Evolutionary conservation across 2,113 vertebrate species (phyloP), one percentile per base, ranked within the genome.

Genomic region (Telmatochromis sp.): DNA sequence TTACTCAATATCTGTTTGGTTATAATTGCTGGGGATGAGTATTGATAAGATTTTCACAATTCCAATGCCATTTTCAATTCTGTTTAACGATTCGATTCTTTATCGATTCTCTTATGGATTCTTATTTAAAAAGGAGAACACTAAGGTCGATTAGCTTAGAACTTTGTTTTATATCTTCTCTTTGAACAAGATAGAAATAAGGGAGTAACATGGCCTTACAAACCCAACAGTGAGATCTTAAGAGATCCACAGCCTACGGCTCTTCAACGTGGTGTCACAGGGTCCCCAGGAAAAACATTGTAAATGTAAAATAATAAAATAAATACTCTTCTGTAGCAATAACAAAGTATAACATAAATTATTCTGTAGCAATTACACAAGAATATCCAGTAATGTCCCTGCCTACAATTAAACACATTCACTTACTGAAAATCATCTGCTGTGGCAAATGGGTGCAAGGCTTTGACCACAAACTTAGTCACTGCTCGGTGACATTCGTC

Each of bases 271-370:
- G 45, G 47, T 2, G 7, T 19, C 15, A 19, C 15, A 19, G 15
- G 7, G 1, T 17, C 15, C 15, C 45, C 0, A 0, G 4, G 1
- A 8, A 50, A 47, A 4, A 4, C 1, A 42, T 6, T 17, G 7
- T 17, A 50, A 50, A 17, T 51, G 47, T 51, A 19, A 51, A 51
- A 51, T 19, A 51, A 19, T 19, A 0, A 50, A 50, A 50, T 50
- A 50, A 3, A 50, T 50, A 19, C 5, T 50, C 3, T 45, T 15
- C 42, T 45, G 42, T 7, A 42, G 40, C 40, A 42, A 42, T 42
- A 13, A 13, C 12, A 3, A 42, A 42, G 40, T 6, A 13, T 13
- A 42, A 42, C 40, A 42, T 12, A 40, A 42, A 42, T 13, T 12
- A 13, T 42, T 13, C 11, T 11, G 37, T 40, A 42, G 5, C 11